Evolutionary conservation across 1,140 invertebrate species (phyloP).

Genomic region (Odontomachus brunneus): DNA sequence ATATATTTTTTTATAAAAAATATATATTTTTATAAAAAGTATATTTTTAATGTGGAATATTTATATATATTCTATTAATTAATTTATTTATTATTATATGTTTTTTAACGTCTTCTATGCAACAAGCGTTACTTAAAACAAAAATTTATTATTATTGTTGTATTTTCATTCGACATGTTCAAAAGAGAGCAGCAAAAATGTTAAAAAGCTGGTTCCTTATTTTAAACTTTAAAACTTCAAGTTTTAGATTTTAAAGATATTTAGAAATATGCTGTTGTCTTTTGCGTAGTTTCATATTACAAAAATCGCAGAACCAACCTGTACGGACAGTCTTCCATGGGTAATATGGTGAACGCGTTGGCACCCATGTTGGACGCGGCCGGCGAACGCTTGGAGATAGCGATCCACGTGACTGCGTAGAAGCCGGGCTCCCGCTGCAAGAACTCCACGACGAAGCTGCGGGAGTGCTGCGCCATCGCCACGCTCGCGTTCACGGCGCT

Average conservation of each 20-base stretch:
- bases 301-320: slow-evolving; percentile 83
- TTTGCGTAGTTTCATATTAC: background rate
- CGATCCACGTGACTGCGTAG: slow-evolving; percentile 92
- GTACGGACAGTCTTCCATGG: slow-evolving; percentile 89
- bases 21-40: too few species aligned
- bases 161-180: too few species aligned
- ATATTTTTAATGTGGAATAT: too few species aligned
- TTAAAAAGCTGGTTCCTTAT: background rate
- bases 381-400: slow-evolving; percentile 89
- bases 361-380: slow-evolving; percentile 81
- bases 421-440: slow-evolving; percentile 89
- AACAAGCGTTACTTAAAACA: too few species aligned
- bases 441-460: slow-evolving; percentile 90
- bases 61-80: too few species aligned
- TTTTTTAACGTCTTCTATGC: too few species aligned
- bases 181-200: background rate
- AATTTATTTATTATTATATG: too few species aligned
- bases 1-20: too few species aligned
- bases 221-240: too few species aligned
- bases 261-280: background rate
- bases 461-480: slow-evolving; percentile 86
- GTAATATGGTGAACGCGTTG: slow-evolving; percentile 87
- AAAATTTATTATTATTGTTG: too few species aligned
- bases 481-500: slow-evolving; percentile 70
- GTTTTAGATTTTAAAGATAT: background rate